Evolutionary conservation across 2,113 vertebrate genomes (phyloP), one percentile per base, ranked within the genome.

Genomic region (Galemys pyrenaicus): DNA sequence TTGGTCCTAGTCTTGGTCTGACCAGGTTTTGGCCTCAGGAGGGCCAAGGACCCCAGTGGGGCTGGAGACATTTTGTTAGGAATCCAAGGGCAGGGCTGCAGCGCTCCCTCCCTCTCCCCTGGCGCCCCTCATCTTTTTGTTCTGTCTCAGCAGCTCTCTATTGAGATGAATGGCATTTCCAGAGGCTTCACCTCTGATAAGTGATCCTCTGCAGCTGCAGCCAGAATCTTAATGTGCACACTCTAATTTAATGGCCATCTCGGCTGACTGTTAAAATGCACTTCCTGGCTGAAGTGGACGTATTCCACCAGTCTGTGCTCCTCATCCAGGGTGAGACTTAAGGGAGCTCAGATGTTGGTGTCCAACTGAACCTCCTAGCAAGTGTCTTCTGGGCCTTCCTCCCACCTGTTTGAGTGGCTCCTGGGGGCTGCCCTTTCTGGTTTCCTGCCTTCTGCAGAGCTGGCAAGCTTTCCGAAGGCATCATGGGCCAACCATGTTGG

Each of bases 81-180:
- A 54, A 68, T 74, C 19, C 0, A 1, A 0, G 9, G 1, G 32
- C 6, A 0, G 16, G 30, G 22, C 16, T 0, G 19, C 24, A 6
- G 32, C 1, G 4, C 41, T 46, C 68, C 24, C 24, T 3, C 49
- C 35, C 39, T 24, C 0, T 28, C 2, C 15, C 44, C 10, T 3
- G 0, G 9, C 0, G 2, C 20, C 37, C 65, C 56, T n/a, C 1
- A 62, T 49, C 87, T 90, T 95, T 96, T 70, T 65, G 64, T 83
- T 88, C 81, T 19, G 65, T 90, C 94, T 94, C 86, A 71, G 95
- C 91, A 95, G 91, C 94, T 95, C 82, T 92, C 91, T 88, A 74
- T 88, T 41, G 91, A 96, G 96, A 96, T 89, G 87, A 94, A 96
- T 95, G 91, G 86, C 88, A n/a, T 92, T 97, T 95, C 78, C 81